Percentiles rank a stretch among this genome's conserved stretches.
phyloP scores from a whole-genome alignment of 2,797 vertebrate species.

The Lithobates pipiens region DNA sequence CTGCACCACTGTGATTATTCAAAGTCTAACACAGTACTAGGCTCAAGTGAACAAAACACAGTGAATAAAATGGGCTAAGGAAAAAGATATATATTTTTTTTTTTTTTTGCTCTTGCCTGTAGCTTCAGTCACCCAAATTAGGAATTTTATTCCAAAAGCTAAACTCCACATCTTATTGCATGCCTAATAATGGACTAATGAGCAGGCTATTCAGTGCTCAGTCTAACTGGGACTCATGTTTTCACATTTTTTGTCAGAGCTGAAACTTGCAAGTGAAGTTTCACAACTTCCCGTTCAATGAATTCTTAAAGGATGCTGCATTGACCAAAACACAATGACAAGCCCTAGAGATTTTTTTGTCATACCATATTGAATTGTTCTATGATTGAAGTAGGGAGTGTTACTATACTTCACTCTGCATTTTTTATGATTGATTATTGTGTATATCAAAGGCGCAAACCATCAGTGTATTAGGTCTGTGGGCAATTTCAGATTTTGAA shows the following conservation, averaged over 20 bases:
- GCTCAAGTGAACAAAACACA: slow-evolving; percentile 77
- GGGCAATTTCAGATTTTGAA: not conserved
- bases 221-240: slow-evolving; percentile 51
- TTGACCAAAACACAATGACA: slow-evolving; percentile 53
- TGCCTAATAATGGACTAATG: slow-evolving; percentile 59
- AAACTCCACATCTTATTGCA: slow-evolving; percentile 54
- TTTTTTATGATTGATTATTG: slow-evolving; percentile 18
- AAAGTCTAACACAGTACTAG: slow-evolving; percentile 71
- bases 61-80: slow-evolving; percentile 77
- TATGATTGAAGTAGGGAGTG: slow-evolving; percentile 6
- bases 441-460: slow-evolving; percentile 19
- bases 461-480: slow-evolving; percentile 2
- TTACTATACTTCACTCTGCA: slow-evolving; percentile 23
- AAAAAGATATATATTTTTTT: slow-evolving; percentile 72
- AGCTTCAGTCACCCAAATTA: slow-evolving; percentile 69
- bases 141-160: slow-evolving; percentile 65
- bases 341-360: slow-evolving; percentile 52
- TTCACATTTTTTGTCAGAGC: slow-evolving; percentile 48
- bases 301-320: slow-evolving; percentile 47
- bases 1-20: slow-evolving; percentile 78
- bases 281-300: slow-evolving; percentile 53
- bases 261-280: slow-evolving; percentile 50
- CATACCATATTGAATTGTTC: slow-evolving; percentile 36
- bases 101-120: slow-evolving; percentile 69
- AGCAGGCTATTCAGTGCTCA: slow-evolving; percentile 48